Conservation (phyloP, 2,888 invertebrate genomes). For the Macrosoma leucophasiata region DNA sequence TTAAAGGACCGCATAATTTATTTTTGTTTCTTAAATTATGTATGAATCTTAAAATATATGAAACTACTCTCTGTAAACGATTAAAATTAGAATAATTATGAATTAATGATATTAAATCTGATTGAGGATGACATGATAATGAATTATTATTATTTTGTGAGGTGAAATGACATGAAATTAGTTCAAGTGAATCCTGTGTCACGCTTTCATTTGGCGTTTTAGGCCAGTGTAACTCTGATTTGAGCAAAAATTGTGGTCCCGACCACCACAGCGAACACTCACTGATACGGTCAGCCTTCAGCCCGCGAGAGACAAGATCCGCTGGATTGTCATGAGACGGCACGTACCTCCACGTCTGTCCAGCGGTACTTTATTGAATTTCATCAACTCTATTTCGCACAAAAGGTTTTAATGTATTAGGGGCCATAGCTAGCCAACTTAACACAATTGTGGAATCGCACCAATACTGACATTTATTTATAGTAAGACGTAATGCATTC, state of each 20-base stretch:
- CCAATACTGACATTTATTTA: conserved; percentile 2
- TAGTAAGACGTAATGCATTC: not conserved
- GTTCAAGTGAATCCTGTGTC: too few species aligned
- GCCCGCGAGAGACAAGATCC: conserved; percentile 13
- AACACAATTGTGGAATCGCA: conserved; percentile 9
- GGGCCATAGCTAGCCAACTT: conserved; percentile 1
- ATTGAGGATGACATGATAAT: too few species aligned
- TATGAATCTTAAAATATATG: conserved; percentile 10
- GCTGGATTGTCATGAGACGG: conserved; percentile 13
- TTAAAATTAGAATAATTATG: conserved; percentile 7
- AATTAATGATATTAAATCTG: conserved; percentile 1
- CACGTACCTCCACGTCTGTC: conserved; percentile 9
- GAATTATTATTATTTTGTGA: too few species aligned
- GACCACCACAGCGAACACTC: conserved; percentile 15
- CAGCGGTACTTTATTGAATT: conserved; percentile 4
- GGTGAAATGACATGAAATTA: too few species aligned
- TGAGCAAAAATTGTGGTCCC: conserved; percentile 10
- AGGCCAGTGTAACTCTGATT: conserved; percentile 1
- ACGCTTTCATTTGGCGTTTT: too few species aligned
- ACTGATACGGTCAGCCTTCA: conserved; percentile 7
- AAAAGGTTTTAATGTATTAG: conserved; percentile 14
- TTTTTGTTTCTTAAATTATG: conserved; percentile 5
- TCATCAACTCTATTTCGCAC: conserved; percentile 16
- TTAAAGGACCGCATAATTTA: conserved; percentile 1
- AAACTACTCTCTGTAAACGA: conserved; percentile 9